Percentiles rank a stretch among this genome's conserved stretches.
Conservation (phyloP, 2,888 invertebrate species). For the Griposia aprilina region DNA sequence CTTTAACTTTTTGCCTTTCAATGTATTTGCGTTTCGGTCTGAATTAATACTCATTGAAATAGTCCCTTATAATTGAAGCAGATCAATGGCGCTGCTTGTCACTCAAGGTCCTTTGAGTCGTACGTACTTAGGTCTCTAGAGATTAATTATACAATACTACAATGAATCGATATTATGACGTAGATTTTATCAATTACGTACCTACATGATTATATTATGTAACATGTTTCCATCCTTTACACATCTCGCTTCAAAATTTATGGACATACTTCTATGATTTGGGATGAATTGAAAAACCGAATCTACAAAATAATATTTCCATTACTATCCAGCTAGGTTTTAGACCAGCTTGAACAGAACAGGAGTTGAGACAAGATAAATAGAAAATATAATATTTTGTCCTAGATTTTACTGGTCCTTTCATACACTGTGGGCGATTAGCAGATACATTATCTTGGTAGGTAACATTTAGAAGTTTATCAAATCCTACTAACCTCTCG, state of each 20-base stretch:
- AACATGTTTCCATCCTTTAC: conserved; percentile 11
- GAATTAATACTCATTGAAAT: conserved; percentile 52
- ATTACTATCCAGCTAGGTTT: neutral
- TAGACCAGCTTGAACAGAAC: neutral
- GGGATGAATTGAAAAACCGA: neutral
- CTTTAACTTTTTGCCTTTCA: conserved; percentile 44
- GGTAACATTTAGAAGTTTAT: conserved; percentile 41
- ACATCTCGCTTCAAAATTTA: conserved; percentile 18
- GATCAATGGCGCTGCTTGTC: conserved; percentile 43
- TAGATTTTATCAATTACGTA: conserved; percentile 41
- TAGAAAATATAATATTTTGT: neutral
- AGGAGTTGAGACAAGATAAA: neutral
- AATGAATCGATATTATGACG: conserved; percentile 40
- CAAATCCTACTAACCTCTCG: conserved; percentile 34
- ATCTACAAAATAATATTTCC: neutral
- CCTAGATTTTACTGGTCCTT: neutral
- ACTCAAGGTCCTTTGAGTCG: conserved; percentile 33
- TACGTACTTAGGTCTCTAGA: conserved; percentile 29
- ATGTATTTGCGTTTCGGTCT: conserved; percentile 46
- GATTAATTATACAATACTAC: conserved; percentile 44
- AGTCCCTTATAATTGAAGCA: conserved; percentile 44
- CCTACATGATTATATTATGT: conserved; percentile 17
- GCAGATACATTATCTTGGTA: conserved; percentile 37
- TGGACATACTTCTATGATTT: neutral
- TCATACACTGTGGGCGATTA: conserved; percentile 15